phyloP scores from a whole-genome alignment of 2,113 vertebrate genomes.

The Neolamprologus cancellatus region DNA sequence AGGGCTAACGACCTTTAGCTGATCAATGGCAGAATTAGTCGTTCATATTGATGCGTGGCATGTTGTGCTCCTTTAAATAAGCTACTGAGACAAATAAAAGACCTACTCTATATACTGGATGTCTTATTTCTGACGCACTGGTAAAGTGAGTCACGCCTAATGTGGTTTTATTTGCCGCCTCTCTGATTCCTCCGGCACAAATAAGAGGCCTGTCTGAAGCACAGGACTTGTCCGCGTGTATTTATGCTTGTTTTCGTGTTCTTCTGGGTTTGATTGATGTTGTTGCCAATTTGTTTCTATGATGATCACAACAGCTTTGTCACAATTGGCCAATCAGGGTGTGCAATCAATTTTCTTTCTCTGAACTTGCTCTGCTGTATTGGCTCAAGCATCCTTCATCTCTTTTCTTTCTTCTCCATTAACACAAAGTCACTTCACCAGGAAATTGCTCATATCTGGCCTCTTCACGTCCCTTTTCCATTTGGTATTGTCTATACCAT shows the following conservation, averaged over 20 bases:
- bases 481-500: background rate
- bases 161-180: background rate
- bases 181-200: background rate
- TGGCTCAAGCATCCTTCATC: background rate
- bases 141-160: background rate
- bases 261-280: background rate
- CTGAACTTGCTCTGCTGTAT: background rate
- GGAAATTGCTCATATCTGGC: background rate
- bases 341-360: rapidly evolving
- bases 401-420: background rate
- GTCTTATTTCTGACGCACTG: background rate
- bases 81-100: background rate
- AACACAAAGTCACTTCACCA: background rate
- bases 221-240: background rate
- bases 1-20: background rate
- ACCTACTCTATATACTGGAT: background rate
- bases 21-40: background rate
- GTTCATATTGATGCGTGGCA: background rate
- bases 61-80: background rate
- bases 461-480: background rate
- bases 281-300: background rate
- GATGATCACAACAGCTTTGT: background rate
- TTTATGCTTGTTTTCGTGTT: background rate
- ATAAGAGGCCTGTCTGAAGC: background rate
- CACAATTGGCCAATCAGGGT: background rate